Evolutionary conservation across 1,140 invertebrate genomes (phyloP).

Genomic region (Pogonognathellus flavescens): DNA sequence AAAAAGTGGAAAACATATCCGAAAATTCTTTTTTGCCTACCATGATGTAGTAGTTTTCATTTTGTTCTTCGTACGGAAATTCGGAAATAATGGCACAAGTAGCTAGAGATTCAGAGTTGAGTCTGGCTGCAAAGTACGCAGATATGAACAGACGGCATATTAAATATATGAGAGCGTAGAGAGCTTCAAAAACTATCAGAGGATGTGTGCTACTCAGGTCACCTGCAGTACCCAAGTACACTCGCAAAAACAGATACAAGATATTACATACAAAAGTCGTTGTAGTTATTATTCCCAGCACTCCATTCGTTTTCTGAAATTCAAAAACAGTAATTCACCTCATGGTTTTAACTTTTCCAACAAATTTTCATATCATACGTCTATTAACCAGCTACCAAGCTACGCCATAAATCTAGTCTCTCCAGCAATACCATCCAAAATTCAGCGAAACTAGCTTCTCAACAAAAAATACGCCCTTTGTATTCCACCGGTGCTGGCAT

Average conservation of each 20-base stretch:
- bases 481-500: no score
- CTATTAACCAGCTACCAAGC: neutral
- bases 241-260: conserved; percentile 56
- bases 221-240: conserved; percentile 46
- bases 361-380: neutral
- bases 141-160: conserved; percentile 51
- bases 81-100: conserved; percentile 30
- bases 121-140: conserved; percentile 33
- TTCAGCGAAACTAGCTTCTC: no score
- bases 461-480: no score
- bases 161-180: conserved; percentile 53
- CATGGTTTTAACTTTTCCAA: neutral
- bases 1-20: neutral
- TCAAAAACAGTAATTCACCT: conserved; percentile 17
- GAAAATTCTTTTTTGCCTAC: conserved; percentile 11
- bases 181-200: conserved; percentile 53
- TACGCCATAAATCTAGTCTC: neutral
- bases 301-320: conserved; percentile 53
- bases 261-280: conserved; percentile 57
- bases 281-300: conserved; percentile 44
- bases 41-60: conserved; percentile 44
- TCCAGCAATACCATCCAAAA: no score
- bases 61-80: conserved; percentile 10
- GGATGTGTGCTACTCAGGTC: conserved; percentile 41
- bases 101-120: conserved; percentile 18